Conservation (phyloP, 2,113 vertebrate genomes). For the Petromus typicus region DNA sequence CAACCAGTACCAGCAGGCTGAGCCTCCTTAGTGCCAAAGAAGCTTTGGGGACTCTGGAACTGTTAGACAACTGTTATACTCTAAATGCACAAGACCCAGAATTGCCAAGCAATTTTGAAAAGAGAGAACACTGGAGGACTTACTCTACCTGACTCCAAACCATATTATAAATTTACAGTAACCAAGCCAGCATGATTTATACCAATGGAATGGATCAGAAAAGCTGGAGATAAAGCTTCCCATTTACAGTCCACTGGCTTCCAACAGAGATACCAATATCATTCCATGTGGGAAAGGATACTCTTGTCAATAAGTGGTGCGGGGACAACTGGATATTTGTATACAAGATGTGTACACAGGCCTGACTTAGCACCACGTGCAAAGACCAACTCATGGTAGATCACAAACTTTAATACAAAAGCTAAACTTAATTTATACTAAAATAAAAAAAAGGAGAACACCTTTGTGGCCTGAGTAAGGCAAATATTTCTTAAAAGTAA, state of each 20-base stretch:
- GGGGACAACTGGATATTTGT: neutral
- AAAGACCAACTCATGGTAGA: neutral
- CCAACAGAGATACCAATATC: neutral
- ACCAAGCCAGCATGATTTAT: neutral
- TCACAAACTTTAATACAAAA: neutral
- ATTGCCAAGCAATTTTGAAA: neutral
- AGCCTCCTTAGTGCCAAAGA: neutral
- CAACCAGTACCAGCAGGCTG: neutral
- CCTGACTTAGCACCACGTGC: neutral
- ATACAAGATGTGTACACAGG: neutral
- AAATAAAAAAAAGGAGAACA: neutral
- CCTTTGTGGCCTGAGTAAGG: neutral
- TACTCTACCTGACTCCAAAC: neutral
- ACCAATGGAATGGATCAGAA: neutral
- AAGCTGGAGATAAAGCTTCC: neutral
- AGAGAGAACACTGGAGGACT: neutral
- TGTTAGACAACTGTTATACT: neutral
- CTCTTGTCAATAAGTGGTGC: neutral
- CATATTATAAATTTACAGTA: neutral
- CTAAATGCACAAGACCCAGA: neutral
- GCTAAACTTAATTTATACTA: neutral
- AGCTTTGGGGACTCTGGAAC: neutral
- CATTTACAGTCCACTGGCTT: neutral
- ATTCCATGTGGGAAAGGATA: neutral
- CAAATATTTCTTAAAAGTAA: neutral